Base-by-base conservation (phyloP, 2,888 invertebrate genomes). In the Bibio marci region DNA sequence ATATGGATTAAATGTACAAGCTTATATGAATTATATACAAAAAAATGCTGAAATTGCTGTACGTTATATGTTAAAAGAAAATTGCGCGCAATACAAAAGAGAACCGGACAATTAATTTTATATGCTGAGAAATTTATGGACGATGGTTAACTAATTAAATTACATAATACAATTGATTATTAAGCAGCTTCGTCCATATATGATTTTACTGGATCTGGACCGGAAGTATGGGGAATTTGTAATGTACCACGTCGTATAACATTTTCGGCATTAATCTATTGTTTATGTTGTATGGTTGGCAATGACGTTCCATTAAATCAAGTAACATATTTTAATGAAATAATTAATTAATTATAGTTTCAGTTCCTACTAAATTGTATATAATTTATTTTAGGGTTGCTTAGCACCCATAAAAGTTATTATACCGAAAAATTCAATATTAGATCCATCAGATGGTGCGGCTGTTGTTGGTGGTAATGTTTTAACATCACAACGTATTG, bases 381-480 rank as follows among this genome's bases (percentile, higher is more conserved):
- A n/a, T n/a, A n/a, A 26, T 31, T 19, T 28, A 26, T n/a, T 48
- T 1, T 56, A 87, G 81, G 98, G 98, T 22, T 98, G 97, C 53
- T 63, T 98, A 43, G 80, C 77, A 31, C 97, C 98, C 1, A 80
- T 98, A 11, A 66, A 72, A 44, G 73, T 85, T 25, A 69, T 82
- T 19, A 81, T 95, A 42, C 91, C 94, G 0, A 65, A 73, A 45
- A 90, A 90, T 10, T 81, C 80, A 4, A 73, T 98, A 35, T 64
- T 98, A 43, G 81, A 86, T 56, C 97, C 98, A 1, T 86, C 88
- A 0, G 87, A 88, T 40, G 71, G 73, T 39, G 95, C 97, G 0
- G 98, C 97, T 0, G 98, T 98, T 1, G 98, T 99, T 1, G 94
- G 97, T 0, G 98, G 98, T 0, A 98, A 98, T 63, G 98, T 99